Evolutionary conservation across 2,797 vertebrate genomes (phyloP).

Genomic region (Megaceryle alcyon): DNA sequence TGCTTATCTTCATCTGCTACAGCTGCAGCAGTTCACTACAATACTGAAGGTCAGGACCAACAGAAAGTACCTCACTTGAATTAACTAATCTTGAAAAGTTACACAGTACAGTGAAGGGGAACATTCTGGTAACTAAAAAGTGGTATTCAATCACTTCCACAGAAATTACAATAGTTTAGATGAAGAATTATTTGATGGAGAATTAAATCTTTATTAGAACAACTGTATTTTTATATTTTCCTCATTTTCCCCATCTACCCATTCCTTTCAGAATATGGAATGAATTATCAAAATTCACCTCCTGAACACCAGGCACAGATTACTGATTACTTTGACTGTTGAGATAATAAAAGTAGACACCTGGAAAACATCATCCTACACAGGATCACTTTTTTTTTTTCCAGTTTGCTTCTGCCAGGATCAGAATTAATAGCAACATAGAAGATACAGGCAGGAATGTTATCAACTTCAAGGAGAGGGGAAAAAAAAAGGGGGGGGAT

Average conservation of each 20-base stretch:
- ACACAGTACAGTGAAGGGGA: not conserved
- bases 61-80: not conserved
- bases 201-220: not conserved
- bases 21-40: not conserved
- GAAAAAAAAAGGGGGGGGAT: fast-evolving
- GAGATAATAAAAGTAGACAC: not conserved
- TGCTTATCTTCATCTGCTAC: not conserved
- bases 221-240: not conserved
- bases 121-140: not conserved
- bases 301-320: not conserved
- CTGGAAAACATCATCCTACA: not conserved
- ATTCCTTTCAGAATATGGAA: not conserved
- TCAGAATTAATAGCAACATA: not conserved
- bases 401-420: not conserved
- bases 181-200: not conserved
- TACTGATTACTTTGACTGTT: not conserved
- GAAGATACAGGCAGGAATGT: not conserved
- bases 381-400: not conserved
- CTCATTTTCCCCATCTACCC: not conserved
- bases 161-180: not conserved
- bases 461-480: not conserved
- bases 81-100: not conserved
- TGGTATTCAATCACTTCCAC: not conserved
- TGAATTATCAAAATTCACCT: not conserved
- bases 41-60: not conserved